A percentile compares a stretch with the other conserved stretches of the same genome.
phyloP scores from a whole-genome alignment of 2,113 vertebrate species.

The Meleagris gallopavo region DNA sequence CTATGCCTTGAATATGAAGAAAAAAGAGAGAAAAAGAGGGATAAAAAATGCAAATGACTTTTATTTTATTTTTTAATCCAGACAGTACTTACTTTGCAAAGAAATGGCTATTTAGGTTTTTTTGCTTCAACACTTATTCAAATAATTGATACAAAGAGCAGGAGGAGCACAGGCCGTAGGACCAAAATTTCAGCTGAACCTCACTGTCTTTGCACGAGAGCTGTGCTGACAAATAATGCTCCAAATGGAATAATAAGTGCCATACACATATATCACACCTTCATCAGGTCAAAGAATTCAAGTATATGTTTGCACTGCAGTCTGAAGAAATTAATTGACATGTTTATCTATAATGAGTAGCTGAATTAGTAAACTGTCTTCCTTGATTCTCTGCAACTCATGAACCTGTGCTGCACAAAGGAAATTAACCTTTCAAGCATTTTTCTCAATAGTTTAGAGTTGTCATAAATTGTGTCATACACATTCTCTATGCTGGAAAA shows the following conservation, averaged over 20 bases:
- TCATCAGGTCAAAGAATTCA: background rate
- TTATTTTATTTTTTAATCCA: background rate
- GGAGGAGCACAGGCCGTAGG: background rate
- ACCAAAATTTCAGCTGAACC: background rate
- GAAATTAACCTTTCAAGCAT: conserved; percentile 39
- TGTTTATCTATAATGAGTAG: background rate
- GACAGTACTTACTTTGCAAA: background rate
- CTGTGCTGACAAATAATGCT: background rate
- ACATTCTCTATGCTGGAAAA: background rate
- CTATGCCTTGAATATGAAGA: background rate
- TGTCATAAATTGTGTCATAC: conserved; percentile 23
- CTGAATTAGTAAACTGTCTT: background rate
- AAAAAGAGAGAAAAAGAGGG: background rate
- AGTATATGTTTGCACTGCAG: too few relatives aligned
- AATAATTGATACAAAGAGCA: background rate
- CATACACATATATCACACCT: background rate
- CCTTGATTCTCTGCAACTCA: background rate
- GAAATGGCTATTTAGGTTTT: background rate
- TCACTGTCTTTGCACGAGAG: background rate
- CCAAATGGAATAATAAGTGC: fast-evolving
- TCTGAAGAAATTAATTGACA: background rate
- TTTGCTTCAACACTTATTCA: background rate
- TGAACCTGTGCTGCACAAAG: background rate
- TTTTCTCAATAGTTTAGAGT: background rate
- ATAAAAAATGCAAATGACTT: background rate